phyloP scores from a whole-genome alignment of 2,888 invertebrate genomes.

The Leptarthrus brevirostris region DNA sequence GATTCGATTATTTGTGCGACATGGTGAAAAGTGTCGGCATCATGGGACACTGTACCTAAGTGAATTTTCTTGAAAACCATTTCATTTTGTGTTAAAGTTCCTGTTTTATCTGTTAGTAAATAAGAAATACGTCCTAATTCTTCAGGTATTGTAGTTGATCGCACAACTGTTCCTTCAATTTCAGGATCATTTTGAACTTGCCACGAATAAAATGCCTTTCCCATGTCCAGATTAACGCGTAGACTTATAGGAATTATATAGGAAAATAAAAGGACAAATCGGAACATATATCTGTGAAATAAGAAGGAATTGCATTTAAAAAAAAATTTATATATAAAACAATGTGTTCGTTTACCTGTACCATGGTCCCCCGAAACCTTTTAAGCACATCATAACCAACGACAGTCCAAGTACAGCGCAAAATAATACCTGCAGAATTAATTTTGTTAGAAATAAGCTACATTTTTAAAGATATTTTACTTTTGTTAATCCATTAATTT shows the following conservation, averaged over 20 bases:
- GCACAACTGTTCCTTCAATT: constrained; percentile 93
- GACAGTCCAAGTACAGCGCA: constrained; percentile 90
- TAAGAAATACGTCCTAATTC: constrained; percentile 97
- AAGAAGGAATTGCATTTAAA: not conserved
- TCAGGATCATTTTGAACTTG: constrained; percentile 93
- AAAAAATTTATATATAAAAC: not conserved
- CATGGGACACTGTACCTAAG: constrained; percentile 92
- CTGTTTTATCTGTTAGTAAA: constrained; percentile 97
- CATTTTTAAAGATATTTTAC: constrained; percentile 60
- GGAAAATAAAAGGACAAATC: constrained; percentile 96
- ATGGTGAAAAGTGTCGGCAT: constrained; percentile 71
- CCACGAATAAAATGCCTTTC: constrained; percentile 97
- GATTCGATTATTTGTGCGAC: constrained; percentile 65
- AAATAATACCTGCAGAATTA: constrained; percentile 76
- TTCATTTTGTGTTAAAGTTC: constrained; percentile 97
- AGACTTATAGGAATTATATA: constrained; percentile 99
- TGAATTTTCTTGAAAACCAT: constrained; percentile 98
- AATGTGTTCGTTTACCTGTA: constrained; percentile 68
- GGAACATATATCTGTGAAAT: constrained; percentile 82
- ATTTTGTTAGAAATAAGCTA: not conserved
- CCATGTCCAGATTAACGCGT: constrained; percentile 98
- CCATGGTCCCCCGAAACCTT: constrained; percentile 97
- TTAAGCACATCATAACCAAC: constrained; percentile 93
- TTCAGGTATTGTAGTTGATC: constrained; percentile 98
- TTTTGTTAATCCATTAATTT: constrained; percentile 97